Conservation (phyloP, 2,797 vertebrate species). For the Natrix natrix region DNA sequence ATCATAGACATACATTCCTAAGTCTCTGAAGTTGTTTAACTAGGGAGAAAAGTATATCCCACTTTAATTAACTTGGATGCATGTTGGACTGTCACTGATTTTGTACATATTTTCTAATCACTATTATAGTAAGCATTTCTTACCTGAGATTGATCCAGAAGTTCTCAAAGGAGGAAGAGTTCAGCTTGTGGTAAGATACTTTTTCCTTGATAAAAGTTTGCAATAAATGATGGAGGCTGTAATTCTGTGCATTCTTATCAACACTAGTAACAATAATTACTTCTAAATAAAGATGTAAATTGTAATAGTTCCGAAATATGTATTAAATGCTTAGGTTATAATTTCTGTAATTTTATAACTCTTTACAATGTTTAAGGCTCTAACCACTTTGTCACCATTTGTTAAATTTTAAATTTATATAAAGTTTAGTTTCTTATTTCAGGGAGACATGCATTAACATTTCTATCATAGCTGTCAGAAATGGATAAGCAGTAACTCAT, state of each 20-base stretch:
- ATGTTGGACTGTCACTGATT: conserved; percentile 27
- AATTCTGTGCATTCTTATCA: not conserved
- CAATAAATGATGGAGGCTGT: not conserved
- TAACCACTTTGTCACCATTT: not conserved
- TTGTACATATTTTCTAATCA: conserved; percentile 32
- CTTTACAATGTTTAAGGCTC: not conserved
- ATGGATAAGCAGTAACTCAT: not conserved
- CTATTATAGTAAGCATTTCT: conserved; percentile 73
- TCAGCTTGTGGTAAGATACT: conserved; percentile 86
- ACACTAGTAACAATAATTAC: not conserved
- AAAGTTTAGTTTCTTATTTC: not conserved
- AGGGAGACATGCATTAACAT: not conserved
- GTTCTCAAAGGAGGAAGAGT: conserved; percentile 79
- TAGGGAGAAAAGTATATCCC: not conserved
- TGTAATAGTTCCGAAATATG: not conserved
- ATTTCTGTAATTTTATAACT: not conserved
- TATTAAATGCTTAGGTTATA: not conserved
- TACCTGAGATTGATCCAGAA: conserved; percentile 82
- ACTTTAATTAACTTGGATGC: not conserved
- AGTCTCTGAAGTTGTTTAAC: not conserved
- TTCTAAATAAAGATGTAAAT: not conserved
- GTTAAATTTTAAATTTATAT: not conserved
- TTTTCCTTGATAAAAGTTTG: conserved; percentile 39
- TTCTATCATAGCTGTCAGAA: not conserved
- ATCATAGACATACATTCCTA: not conserved